Conservation (phyloP, 2,888 invertebrate genomes). For the Cantharis rustica region DNA sequence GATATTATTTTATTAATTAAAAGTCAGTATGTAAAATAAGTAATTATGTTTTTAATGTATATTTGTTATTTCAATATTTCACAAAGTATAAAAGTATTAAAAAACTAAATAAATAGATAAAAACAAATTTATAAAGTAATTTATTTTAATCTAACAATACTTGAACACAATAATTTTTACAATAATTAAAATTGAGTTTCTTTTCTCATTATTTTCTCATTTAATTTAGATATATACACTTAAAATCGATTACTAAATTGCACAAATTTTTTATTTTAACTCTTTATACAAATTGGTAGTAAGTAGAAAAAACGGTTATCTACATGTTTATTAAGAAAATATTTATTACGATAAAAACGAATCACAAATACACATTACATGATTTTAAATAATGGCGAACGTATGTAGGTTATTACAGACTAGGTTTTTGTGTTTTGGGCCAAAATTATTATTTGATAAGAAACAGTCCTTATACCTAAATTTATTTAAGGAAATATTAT, state of each 20-base stretch:
- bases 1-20: not conserved
- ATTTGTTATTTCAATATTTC: not conserved
- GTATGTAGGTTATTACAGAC: constrained; percentile 7
- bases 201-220: constrained; percentile 27
- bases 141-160: constrained; percentile 22
- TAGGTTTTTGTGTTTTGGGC: constrained; percentile 6
- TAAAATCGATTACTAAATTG: constrained; percentile 23
- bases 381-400: not conserved
- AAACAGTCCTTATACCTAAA: constrained; percentile 2
- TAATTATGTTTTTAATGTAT: not conserved
- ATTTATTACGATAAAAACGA: constrained; percentile 9
- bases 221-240: constrained; percentile 31
- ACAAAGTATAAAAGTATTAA: not conserved
- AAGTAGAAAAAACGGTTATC: constrained; percentile 19
- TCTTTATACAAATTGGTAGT: constrained; percentile 19
- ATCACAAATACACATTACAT: constrained; percentile 2
- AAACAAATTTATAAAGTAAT: constrained; percentile 9
- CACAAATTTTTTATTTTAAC: constrained; percentile 19
- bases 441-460: not conserved
- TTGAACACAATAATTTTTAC: constrained; percentile 33
- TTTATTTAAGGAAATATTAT: not conserved
- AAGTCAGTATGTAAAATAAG: not conserved
- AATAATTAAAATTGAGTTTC: constrained; percentile 27
- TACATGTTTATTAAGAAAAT: constrained; percentile 14
- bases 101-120: not conserved